Conservation (phyloP, 2,113 vertebrate genomes). For the Coreoperca whiteheadi region DNA sequence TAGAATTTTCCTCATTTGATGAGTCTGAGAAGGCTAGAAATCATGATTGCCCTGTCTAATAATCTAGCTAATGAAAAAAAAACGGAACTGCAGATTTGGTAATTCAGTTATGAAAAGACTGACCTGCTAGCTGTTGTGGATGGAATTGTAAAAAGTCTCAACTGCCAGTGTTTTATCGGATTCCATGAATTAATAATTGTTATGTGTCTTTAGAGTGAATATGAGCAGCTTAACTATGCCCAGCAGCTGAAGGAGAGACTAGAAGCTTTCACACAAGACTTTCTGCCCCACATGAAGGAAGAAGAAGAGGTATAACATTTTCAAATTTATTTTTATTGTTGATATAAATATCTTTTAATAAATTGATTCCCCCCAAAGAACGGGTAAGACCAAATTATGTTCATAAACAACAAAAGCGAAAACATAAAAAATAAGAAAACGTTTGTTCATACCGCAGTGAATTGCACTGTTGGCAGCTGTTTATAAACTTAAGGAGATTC, state of each 20-base stretch:
- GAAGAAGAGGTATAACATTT: constrained; percentile 92
- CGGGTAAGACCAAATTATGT: constrained; percentile 17
- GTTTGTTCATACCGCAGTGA: background rate
- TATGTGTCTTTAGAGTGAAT: constrained; percentile 89
- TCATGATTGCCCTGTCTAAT: background rate
- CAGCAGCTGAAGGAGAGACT: constrained; percentile 96
- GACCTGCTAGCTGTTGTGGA: background rate
- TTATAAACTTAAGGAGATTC: constrained; percentile 43
- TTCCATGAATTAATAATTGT: background rate
- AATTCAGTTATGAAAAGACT: background rate
- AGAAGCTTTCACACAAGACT: constrained; percentile 98
- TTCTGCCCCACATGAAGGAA: constrained; percentile 99
- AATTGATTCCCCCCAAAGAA: background rate
- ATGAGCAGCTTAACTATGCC: constrained; percentile 97
- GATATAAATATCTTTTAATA: background rate
- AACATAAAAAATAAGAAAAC: background rate
- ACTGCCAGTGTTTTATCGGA: background rate
- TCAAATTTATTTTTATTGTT: background rate
- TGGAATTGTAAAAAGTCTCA: background rate
- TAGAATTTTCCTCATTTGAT: background rate
- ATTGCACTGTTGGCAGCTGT: background rate
- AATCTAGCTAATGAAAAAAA: background rate
- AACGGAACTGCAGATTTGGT: background rate
- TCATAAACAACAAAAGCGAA: background rate
- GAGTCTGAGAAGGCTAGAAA: background rate